Evolutionary conservation across 2,113 vertebrate genomes (phyloP).

Genomic region (Pygoscelis antarcticus): DNA sequence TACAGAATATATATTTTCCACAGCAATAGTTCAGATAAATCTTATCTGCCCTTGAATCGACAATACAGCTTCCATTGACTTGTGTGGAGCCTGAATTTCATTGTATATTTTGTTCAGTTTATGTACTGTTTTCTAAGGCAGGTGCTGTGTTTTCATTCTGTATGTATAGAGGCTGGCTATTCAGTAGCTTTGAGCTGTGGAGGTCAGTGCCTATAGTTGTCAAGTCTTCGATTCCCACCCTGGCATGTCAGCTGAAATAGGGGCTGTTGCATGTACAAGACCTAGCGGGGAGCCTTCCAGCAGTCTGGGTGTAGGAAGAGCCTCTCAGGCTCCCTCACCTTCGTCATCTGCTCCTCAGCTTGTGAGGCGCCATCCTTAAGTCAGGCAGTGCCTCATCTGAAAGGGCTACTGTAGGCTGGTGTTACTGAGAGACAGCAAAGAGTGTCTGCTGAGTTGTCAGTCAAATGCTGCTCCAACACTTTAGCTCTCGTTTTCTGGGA

Average conservation of each 20-base stretch:
- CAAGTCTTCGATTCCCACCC: background rate
- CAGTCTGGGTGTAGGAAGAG: accelerated
- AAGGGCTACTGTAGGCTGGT: background rate
- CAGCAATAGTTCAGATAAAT: background rate
- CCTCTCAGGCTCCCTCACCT: background rate
- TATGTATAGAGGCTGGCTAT: background rate
- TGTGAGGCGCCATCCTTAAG: background rate
- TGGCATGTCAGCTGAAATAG: accelerated
- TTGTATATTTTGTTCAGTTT: background rate
- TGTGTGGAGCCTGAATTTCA: background rate
- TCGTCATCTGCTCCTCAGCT: background rate
- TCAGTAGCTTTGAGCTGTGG: background rate
- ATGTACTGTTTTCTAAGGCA: background rate
- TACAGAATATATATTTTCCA: background rate
- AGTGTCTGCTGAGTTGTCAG: background rate
- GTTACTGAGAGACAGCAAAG: background rate
- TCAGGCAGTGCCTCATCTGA: background rate
- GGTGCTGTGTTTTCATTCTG: background rate
- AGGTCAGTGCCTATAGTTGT: background rate
- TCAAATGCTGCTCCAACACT: background rate
- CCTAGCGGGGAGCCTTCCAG: accelerated
- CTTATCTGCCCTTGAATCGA: background rate
- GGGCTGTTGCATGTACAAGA: background rate
- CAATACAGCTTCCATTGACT: background rate
- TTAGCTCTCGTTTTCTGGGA: background rate